Evolutionary conservation across 2,888 invertebrate species (phyloP).

Genomic region (Lasioglossum zephyrum): DNA sequence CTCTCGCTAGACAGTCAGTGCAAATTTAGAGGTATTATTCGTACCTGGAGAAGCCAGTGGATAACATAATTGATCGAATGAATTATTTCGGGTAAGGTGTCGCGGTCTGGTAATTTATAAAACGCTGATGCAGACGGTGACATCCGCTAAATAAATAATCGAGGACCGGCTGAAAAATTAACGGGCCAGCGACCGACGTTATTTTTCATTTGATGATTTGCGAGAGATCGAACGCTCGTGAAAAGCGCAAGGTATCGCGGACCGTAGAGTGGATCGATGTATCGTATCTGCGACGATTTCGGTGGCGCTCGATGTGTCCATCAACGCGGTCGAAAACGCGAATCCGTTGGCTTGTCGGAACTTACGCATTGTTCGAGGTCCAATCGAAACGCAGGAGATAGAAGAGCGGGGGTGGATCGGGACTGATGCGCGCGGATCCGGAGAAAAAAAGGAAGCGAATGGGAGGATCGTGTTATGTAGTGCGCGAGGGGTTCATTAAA

Average conservation of each 20-base stretch:
- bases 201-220: neutral
- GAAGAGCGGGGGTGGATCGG: neutral
- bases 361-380: slow-evolving; percentile 50
- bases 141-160: neutral
- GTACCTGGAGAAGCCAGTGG: neutral
- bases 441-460: slow-evolving; percentile 18
- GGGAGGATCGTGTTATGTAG: slow-evolving; percentile 25
- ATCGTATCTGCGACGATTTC: slow-evolving; percentile 46
- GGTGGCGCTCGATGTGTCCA: slow-evolving; percentile 60
- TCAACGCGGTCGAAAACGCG: slow-evolving; percentile 56
- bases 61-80: neutral
- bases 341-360: slow-evolving; percentile 53
- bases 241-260: neutral
- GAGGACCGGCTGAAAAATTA: neutral
- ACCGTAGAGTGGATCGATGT: neutral
- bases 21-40: neutral
- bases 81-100: neutral
- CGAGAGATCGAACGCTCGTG: neutral
- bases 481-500: slow-evolving; percentile 33
- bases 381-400: slow-evolving; percentile 42
- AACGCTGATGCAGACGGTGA: neutral
- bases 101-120: neutral
- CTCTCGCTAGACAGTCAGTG: neutral
- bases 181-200: neutral
- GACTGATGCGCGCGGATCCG: neutral